A percentile compares a stretch with the other conserved stretches of the same genome.
Conservation (phyloP, 2,888 invertebrate species). For the Onchidella celtica region DNA sequence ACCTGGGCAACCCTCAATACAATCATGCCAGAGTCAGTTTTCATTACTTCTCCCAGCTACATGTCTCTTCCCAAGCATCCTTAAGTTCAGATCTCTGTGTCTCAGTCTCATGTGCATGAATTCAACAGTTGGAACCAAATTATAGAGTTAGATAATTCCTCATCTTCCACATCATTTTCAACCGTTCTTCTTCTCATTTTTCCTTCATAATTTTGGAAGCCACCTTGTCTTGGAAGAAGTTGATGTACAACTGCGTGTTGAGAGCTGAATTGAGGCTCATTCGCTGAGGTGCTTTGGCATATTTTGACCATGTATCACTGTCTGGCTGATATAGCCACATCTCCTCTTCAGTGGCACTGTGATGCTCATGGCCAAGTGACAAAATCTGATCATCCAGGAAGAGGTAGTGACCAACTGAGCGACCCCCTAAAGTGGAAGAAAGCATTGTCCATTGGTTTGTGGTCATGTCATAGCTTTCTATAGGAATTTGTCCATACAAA, state of each 20-base stretch:
- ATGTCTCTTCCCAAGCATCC: too few species aligned
- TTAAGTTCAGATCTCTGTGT: too few species aligned
- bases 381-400: slow-evolving; percentile 66
- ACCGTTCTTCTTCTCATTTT: slow-evolving; percentile 56
- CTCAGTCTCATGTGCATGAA: background rate
- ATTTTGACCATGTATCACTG: slow-evolving; percentile 73
- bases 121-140: background rate
- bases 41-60: too few species aligned
- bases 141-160: background rate
- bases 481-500: slow-evolving; percentile 77
- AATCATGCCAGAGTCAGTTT: too few species aligned
- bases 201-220: slow-evolving; percentile 69
- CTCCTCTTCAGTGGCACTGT: slow-evolving; percentile 78
- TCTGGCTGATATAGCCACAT: slow-evolving; percentile 76
- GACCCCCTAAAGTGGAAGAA: slow-evolving; percentile 77
- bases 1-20: too few species aligned
- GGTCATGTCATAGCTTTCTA: slow-evolving; percentile 74
- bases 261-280: slow-evolving; percentile 75
- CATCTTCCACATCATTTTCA: background rate
- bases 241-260: slow-evolving; percentile 71
- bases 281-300: slow-evolving; percentile 75
- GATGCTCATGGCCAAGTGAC: slow-evolving; percentile 78
- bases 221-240: slow-evolving; percentile 78
- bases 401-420: slow-evolving; percentile 78
- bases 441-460: slow-evolving; percentile 78